These are phyloP conservation scores for Pimephales promelas DNA, from an alignment of 2,113 vertebrate species.

Conservation along the genomic window DNA sequence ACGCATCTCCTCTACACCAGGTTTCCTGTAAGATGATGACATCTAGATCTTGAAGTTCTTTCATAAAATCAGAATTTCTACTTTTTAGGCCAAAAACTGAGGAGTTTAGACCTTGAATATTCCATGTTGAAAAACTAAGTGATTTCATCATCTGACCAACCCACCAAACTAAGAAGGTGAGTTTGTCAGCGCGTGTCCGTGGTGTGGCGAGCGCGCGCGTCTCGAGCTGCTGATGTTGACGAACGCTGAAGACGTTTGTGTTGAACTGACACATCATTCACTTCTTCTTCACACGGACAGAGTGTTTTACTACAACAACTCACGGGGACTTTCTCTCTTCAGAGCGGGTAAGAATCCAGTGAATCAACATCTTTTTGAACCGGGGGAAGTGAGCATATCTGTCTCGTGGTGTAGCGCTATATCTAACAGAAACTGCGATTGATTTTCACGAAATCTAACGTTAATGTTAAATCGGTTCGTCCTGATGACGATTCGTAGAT, in stretches of 20 bases:
- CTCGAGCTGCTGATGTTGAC: slow-evolving; percentile 22
- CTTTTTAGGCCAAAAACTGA: too few species aligned
- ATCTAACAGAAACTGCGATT: not conserved
- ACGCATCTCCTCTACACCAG: too few species aligned
- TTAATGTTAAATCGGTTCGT: not conserved
- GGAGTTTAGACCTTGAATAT: too few species aligned
- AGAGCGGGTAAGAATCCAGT: not conserved
- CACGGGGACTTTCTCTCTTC: not conserved
- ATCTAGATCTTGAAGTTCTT: too few species aligned
- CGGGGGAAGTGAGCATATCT: not conserved
- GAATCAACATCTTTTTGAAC: not conserved
- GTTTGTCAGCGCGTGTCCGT: not conserved
- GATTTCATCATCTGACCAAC: not conserved
- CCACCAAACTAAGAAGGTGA: not conserved
- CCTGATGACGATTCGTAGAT: not conserved
- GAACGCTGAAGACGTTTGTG: not conserved
- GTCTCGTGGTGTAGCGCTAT: too few species aligned
- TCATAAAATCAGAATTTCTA: too few species aligned
- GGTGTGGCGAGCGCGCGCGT: not conserved
- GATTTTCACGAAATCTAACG: not conserved
- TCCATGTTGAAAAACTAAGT: too few species aligned
- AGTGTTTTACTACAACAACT: not conserved
- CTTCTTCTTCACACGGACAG: not conserved
- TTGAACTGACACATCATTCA: not conserved
- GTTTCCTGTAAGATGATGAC: too few species aligned